Evolutionary conservation across 2,888 invertebrate genomes (phyloP).

Genomic region (Lithophane semibrunnea): DNA sequence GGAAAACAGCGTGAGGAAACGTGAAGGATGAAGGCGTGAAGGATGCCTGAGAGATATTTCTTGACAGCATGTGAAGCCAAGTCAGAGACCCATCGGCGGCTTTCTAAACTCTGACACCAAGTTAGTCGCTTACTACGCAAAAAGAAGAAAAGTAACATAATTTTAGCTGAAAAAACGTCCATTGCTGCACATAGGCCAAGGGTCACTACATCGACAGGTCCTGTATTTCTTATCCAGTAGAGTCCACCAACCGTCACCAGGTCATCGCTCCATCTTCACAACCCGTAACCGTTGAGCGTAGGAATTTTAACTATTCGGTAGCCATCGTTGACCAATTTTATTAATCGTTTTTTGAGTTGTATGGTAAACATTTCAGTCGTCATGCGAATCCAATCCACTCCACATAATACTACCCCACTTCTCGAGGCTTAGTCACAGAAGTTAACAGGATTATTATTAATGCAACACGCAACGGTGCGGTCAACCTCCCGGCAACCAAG

Average conservation of each 20-base stretch:
- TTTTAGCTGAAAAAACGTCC: background rate
- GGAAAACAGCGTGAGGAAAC: too few species aligned
- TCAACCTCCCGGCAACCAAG: constrained; percentile 8
- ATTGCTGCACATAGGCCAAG: background rate
- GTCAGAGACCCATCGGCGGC: too few species aligned
- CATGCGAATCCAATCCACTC: constrained; percentile 12
- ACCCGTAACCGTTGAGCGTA: background rate
- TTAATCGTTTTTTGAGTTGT: background rate
- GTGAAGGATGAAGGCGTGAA: too few species aligned
- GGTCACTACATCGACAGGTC: background rate
- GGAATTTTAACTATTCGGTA: background rate
- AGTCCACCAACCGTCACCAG: background rate
- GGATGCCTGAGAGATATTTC: too few species aligned
- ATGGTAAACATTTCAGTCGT: background rate
- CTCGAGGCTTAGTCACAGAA: constrained; percentile 12
- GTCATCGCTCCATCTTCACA: background rate
- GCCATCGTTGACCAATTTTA: background rate
- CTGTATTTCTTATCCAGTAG: background rate
- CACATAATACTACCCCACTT: background rate
- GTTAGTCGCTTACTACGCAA: too few species aligned
- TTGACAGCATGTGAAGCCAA: too few species aligned
- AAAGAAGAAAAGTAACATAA: background rate
- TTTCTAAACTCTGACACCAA: too few species aligned
- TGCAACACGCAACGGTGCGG: constrained; percentile 31
- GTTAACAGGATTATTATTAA: constrained; percentile 52